These are phyloP conservation scores for Sisor rabdophorus DNA, from an alignment of 2,113 vertebrate genomes.

Conservation along the genomic window DNA sequence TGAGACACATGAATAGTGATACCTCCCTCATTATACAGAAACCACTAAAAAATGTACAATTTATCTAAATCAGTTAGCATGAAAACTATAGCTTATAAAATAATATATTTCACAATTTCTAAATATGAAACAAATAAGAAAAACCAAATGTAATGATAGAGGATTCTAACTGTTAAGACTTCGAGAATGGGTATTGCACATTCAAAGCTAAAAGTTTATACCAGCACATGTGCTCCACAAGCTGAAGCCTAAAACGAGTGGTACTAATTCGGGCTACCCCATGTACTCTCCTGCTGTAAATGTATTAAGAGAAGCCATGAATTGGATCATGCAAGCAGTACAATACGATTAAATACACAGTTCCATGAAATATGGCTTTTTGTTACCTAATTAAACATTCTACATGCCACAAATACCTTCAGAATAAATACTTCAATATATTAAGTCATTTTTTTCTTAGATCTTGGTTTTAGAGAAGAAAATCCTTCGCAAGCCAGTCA, in stretches of 20 bases:
- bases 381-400: constrained; percentile 42
- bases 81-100: no score
- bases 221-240: constrained; percentile 12
- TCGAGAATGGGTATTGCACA: constrained; percentile 18
- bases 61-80: background rate
- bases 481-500: constrained; percentile 1
- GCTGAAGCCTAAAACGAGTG: constrained; percentile 8
- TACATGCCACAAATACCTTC: constrained; percentile 45
- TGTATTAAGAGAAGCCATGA: constrained; percentile 22
- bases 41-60: background rate
- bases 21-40: background rate
- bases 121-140: background rate
- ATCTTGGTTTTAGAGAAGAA: constrained; percentile 9
- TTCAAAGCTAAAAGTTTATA: constrained; percentile 8
- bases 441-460: background rate
- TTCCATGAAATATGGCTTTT: constrained; percentile 46
- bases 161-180: constrained; percentile 2
- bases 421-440: constrained; percentile 44
- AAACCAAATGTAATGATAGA: background rate
- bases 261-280: background rate
- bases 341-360: constrained; percentile 43
- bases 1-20: background rate
- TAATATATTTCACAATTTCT: background rate
- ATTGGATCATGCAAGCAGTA: constrained; percentile 38
- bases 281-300: constrained; percentile 1